Percentiles rank a stretch among this genome's conserved stretches.
Conservation (phyloP, 2,113 vertebrate genomes). For the Spheniscus mendiculus region DNA sequence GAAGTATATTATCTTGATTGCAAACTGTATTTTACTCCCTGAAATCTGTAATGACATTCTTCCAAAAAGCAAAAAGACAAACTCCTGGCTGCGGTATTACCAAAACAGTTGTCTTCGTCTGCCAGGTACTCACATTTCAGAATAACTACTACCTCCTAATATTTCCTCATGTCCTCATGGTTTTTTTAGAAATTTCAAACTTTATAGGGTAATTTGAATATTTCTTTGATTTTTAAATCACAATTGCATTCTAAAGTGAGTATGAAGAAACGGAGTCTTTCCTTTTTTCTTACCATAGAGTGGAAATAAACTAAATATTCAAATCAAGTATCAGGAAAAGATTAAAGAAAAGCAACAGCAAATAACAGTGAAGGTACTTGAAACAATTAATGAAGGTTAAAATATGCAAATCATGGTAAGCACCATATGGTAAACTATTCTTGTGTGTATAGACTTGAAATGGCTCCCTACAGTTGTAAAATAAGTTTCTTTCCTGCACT, state of each 20-base stretch:
- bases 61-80: not conserved
- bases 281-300: not conserved
- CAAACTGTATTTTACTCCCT: not conserved
- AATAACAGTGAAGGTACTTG: constrained; percentile 15
- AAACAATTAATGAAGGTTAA: constrained; percentile 65
- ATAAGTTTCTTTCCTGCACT: constrained; percentile 1
- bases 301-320: constrained; percentile 13
- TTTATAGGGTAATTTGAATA: not conserved
- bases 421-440: constrained; percentile 44
- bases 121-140: not conserved
- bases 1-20: not conserved
- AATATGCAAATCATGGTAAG: constrained; percentile 41
- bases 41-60: not conserved
- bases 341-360: constrained; percentile 27
- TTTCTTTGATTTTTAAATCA: not conserved
- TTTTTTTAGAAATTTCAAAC: not conserved
- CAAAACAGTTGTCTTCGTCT: not conserved
- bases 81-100: not conserved
- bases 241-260: not conserved
- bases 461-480: constrained; percentile 13
- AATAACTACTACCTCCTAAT: not conserved
- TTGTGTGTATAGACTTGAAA: constrained; percentile 37
- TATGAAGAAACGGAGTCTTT: not conserved
- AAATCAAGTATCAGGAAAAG: constrained; percentile 9
- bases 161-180: not conserved